phyloP scores from a whole-genome alignment of 1,140 invertebrate genomes.

The Platyscapa corneri region DNA sequence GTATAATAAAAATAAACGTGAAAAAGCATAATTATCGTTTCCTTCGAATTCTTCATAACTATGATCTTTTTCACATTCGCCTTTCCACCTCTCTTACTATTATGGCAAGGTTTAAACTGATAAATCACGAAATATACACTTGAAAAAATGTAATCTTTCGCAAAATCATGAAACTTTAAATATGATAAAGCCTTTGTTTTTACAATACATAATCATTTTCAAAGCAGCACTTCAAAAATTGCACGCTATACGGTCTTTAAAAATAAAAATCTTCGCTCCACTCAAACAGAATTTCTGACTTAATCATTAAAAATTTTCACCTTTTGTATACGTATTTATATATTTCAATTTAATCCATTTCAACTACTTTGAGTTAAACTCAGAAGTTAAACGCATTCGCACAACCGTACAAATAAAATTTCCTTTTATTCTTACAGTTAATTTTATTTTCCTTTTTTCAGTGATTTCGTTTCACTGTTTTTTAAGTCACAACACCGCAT shows the following conservation, averaged over 20 bases:
- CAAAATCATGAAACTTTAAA: constrained; percentile 20
- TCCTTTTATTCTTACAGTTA: constrained; percentile 7
- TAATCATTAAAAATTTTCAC: constrained; percentile 19
- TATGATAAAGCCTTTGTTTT: constrained; percentile 29
- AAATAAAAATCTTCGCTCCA: constrained; percentile 12
- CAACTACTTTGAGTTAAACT: constrained; percentile 43
- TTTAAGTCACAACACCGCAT: constrained; percentile 46
- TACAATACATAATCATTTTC: constrained; percentile 33
- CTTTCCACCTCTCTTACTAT: not conserved
- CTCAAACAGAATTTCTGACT: constrained; percentile 18
- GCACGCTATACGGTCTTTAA: constrained; percentile 39
- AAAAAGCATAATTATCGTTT: constrained; percentile 27
- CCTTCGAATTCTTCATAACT: not conserved
- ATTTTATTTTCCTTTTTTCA: constrained; percentile 10
- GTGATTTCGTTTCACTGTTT: constrained; percentile 1
- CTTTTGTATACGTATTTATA: not conserved
- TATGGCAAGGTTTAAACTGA: constrained; percentile 46
- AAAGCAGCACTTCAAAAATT: constrained; percentile 49
- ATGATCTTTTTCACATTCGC: constrained; percentile 24
- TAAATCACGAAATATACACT: constrained; percentile 44
- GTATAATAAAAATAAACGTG: constrained; percentile 27
- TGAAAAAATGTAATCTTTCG: constrained; percentile 23
- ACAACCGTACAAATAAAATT: constrained; percentile 26
- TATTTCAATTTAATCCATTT: not conserved
- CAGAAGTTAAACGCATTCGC: constrained; percentile 25